Evolutionary conservation across 2,113 vertebrate species (phyloP).

Genomic region (Ifrita kowaldi): DNA sequence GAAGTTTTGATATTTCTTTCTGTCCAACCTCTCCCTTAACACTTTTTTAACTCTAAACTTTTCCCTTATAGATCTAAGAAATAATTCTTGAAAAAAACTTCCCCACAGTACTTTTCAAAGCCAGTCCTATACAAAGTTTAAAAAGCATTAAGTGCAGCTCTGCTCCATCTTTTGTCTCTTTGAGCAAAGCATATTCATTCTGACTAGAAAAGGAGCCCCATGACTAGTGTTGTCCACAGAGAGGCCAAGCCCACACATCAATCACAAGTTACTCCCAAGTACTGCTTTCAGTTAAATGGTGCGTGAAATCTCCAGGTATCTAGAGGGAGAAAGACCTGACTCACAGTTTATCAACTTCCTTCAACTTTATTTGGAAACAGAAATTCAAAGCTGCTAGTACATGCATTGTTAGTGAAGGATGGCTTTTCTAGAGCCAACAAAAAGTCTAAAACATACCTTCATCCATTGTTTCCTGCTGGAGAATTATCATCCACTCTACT

Average conservation of each 20-base stretch:
- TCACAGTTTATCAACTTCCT: background rate
- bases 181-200: background rate
- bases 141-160: background rate
- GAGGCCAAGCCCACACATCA: background rate
- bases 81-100: background rate
- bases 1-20: background rate
- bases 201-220: background rate
- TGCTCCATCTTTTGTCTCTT: background rate
- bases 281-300: background rate
- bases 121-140: background rate
- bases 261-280: background rate
- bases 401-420: background rate
- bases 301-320: background rate
- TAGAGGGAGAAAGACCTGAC: background rate
- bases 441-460: background rate
- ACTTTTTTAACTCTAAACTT: background rate
- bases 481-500: background rate
- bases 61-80: background rate
- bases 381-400: background rate
- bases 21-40: background rate
- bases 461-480: background rate
- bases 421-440: background rate
- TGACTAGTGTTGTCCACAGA: background rate
- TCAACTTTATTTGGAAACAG: background rate
- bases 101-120: background rate